Base-by-base conservation (phyloP, 1,140 invertebrate species). In the Musca domestica region DNA sequence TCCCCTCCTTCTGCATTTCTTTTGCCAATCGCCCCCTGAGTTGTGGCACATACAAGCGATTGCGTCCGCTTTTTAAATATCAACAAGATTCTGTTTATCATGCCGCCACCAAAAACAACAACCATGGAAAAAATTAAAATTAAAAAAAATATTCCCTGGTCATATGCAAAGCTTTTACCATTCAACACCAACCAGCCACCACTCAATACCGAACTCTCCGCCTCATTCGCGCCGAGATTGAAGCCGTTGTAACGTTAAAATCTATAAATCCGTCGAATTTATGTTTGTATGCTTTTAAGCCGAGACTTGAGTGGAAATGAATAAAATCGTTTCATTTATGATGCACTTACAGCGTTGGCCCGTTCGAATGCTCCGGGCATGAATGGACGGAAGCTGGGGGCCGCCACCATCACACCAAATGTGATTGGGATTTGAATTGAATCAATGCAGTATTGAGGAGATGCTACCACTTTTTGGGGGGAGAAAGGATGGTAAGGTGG, bases 81-180 rank as follows among this genome's bases (percentile, higher is more conserved):
- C 56, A 61, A 61, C 56, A 61, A 61, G 56, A 61, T 61, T 61
- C n/a, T 34, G 56, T 61, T 61, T 61, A 61, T 41, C 27, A 61
- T 19, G 56, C 56, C 56, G 56, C 56, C 34, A 30, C 34, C 34
- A 41, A 41, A 5, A 41, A 41, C 27, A 30, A 30, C 34, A 41
- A 41, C 34, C 34, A 41, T 41, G 10, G 9, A 4, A 41, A 61
- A 30, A 34, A 34, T 19, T 19, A 41, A 61, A 61, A 61, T 15
- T 25, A 54, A 34, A 34, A 20, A 17, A 34, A 48, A 48, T n/a
- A 20, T 51, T 22, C 6, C 6, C 6, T 51, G 20, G 20, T 20
- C 20, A 19, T 22, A 51, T 20, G 48, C 52, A 54, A 61, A 17
- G 19, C 30, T 41, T 61, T 51, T 61, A 34, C 56, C n/a, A 61